phyloP scores from a whole-genome alignment of 92 coral and sea anemone genomes.

The Porites evermanni region DNA sequence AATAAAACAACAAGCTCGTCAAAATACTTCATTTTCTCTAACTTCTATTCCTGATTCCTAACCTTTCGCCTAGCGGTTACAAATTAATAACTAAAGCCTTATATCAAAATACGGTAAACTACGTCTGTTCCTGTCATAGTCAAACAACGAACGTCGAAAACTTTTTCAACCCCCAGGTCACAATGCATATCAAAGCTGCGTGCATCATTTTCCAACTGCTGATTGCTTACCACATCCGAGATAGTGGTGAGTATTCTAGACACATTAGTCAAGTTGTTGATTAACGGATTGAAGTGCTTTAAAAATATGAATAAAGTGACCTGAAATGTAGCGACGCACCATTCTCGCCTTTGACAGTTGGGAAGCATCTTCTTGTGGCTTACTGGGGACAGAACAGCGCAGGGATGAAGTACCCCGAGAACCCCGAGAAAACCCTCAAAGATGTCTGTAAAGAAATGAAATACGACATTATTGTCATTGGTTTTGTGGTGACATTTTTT shows the following conservation, averaged over 20 bases:
- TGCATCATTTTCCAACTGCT: conserved; percentile 12
- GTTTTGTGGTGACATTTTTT: conserved; percentile 75
- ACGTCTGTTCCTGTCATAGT: too few species aligned
- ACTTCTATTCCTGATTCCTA: too few species aligned
- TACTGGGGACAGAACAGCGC: conserved; percentile 47
- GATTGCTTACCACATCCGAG: conserved; percentile 8
- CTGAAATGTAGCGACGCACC: background rate
- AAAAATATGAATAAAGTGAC: too few species aligned
- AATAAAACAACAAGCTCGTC: too few species aligned
- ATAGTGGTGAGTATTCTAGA: conserved; percentile 8
- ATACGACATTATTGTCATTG: conserved; percentile 78
- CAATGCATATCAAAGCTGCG: conserved; percentile 16
- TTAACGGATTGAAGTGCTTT: too few species aligned
- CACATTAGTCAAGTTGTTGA: too few species aligned
- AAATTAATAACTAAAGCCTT: too few species aligned
- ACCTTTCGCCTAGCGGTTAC: too few species aligned
- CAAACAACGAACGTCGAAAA: background rate
- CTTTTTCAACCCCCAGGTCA: background rate
- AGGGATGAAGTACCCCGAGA: background rate
- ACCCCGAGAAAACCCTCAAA: conserved; percentile 37
- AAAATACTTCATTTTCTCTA: too few species aligned
- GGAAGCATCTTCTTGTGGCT: conserved; percentile 38
- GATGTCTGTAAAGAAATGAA: conserved; percentile 66
- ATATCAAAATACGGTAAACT: too few species aligned
- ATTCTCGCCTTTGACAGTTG: background rate